These are phyloP conservation scores for Amblyopsis rosae DNA, from an alignment of 2,113 vertebrate species.

Conservation along the genomic window DNA sequence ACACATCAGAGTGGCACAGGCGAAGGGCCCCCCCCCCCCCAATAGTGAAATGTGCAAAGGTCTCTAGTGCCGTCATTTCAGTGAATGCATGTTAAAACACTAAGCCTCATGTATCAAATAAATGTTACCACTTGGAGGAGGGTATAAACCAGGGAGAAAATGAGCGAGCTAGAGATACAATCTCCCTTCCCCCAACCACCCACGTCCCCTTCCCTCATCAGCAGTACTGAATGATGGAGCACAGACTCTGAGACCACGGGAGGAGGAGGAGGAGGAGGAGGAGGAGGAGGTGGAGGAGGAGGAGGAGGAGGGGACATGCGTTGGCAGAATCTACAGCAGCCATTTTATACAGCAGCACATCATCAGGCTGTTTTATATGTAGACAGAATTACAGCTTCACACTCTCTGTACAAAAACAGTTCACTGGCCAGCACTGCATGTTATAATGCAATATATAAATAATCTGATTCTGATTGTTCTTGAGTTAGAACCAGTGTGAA, in stretches of 20 bases:
- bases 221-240: slow-evolving; percentile 67
- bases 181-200: slow-evolving; percentile 45
- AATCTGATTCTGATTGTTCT: too few relatives aligned
- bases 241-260: slow-evolving; percentile 57
- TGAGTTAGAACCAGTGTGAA: too few relatives aligned
- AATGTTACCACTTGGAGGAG: slow-evolving; percentile 9
- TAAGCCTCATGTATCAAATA: not conserved
- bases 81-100: not conserved
- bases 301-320: slow-evolving; percentile 43
- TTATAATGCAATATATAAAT: too few relatives aligned
- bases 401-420: not conserved
- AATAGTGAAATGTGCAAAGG: not conserved
- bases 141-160: slow-evolving; percentile 17
- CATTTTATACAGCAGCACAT: slow-evolving; percentile 71
- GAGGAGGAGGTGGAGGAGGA: slow-evolving; percentile 51
- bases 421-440: not conserved
- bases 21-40: not conserved
- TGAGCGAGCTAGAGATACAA: slow-evolving; percentile 28
- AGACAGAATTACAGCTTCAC: not conserved
- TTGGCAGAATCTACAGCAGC: slow-evolving; percentile 61
- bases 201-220: slow-evolving; percentile 62
- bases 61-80: not conserved
- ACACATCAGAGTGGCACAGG: not conserved
- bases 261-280: slow-evolving; percentile 54
- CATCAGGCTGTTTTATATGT: slow-evolving; percentile 41